These are phyloP conservation scores for Tenodera sinensis DNA, from an alignment of 2,888 invertebrate genomes.

Conservation along the genomic window DNA sequence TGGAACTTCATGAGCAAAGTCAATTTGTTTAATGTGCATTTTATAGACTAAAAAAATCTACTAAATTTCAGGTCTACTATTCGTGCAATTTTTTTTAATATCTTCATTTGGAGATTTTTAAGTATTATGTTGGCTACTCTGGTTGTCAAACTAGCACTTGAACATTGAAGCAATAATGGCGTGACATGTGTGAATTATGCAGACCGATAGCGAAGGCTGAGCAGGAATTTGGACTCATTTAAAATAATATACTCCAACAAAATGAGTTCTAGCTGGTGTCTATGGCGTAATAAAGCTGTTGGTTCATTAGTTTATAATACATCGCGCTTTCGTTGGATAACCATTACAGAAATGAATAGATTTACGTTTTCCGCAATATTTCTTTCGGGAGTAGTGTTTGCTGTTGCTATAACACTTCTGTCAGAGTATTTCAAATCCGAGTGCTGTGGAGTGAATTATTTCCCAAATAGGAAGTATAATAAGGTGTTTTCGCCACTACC, in stretches of 20 bases:
- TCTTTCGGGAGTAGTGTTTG: constrained; percentile 31
- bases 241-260: background rate
- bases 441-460: background rate
- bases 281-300: background rate
- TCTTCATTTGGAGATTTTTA: background rate
- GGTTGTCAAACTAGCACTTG: background rate
- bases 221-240: background rate
- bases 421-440: constrained; percentile 27
- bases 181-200: background rate
- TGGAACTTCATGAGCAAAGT: too few species aligned
- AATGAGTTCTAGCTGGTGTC: constrained; percentile 20
- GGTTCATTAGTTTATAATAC: background rate
- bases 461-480: background rate
- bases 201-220: background rate
- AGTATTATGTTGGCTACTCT: background rate
- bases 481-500: constrained; percentile 30
- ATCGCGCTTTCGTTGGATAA: background rate
- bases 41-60: too few species aligned
- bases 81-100: too few species aligned
- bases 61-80: too few species aligned
- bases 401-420: constrained; percentile 29
- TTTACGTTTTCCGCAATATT: constrained; percentile 32
- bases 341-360: constrained; percentile 30
- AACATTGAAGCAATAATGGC: background rate
- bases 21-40: too few species aligned